Conservation (phyloP, 2,797 vertebrate genomes). For the Tamandua tetradactyla region DNA sequence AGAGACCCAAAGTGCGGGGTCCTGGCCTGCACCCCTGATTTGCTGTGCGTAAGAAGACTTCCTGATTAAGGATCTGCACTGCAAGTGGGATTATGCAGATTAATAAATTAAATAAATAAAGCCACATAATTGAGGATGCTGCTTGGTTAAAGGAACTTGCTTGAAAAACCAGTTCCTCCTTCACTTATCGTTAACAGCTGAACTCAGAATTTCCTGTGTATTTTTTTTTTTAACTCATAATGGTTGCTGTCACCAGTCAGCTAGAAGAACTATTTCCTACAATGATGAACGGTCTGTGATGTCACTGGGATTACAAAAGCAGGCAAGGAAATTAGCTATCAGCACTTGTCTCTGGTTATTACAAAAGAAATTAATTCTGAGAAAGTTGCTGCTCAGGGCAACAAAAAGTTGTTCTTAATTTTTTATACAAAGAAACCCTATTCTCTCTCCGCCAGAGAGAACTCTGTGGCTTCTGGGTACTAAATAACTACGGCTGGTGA, state of each 20-base stretch:
- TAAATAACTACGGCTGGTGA: not conserved
- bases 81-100: not conserved
- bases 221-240: not conserved
- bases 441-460: not conserved
- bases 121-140: not conserved
- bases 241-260: not conserved
- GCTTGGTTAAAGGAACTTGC: not conserved
- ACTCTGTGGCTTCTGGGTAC: not conserved
- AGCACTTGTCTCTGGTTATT: not conserved
- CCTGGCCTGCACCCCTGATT: not conserved
- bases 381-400: slow-evolving; percentile 6
- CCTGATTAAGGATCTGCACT: not conserved
- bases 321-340: not conserved
- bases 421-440: not conserved
- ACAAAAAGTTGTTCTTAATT: not conserved
- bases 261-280: slow-evolving; percentile 7
- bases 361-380: slow-evolving; percentile 24
- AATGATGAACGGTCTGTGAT: not conserved
- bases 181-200: slow-evolving; percentile 34
- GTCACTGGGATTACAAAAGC: not conserved
- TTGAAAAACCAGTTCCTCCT: slow-evolving; percentile 10
- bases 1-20: not conserved
- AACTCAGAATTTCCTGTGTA: slow-evolving; percentile 48
- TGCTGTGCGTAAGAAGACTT: not conserved
- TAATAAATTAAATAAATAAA: not conserved